A percentile compares a stretch with the other conserved stretches of the same genome.
Conservation (phyloP, 2,797 vertebrate genomes). For the Dendrocincla tyrannina region DNA sequence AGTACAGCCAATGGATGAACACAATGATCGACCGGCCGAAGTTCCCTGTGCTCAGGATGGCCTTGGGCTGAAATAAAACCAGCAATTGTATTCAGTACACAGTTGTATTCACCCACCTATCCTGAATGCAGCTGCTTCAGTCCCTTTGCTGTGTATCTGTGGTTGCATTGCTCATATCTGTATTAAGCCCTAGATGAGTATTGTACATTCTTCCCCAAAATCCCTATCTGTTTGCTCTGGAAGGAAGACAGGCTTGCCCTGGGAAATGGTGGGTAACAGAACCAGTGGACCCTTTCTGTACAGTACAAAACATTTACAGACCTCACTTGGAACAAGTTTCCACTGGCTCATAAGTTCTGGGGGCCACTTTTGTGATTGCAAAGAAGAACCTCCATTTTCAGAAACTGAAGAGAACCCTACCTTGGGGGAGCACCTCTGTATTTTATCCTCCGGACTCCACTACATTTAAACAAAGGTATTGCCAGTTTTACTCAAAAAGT, state of each 20-base stretch:
- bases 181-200: background rate
- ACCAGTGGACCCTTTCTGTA: background rate
- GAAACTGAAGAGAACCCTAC: background rate
- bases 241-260: background rate
- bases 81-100: rapidly evolving
- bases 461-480: background rate
- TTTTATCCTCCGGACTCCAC: background rate
- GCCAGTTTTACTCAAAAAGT: background rate
- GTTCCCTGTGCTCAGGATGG: background rate
- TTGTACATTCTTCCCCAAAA: background rate
- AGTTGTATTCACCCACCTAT: background rate
- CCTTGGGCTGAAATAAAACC: background rate
- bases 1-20: background rate
- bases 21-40: rapidly evolving
- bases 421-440: background rate
- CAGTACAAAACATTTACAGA: background rate
- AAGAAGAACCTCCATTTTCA: background rate
- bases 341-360: background rate
- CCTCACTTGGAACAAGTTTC: background rate
- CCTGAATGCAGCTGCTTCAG: background rate
- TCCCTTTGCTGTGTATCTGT: background rate
- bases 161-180: background rate
- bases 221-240: background rate
- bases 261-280: rapidly evolving
- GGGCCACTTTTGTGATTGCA: background rate